A percentile compares a stretch with the other conserved stretches of the same genome.
Evolutionary conservation across 2,888 invertebrate genomes (phyloP).

Genomic region (Cheilosia pagana): DNA sequence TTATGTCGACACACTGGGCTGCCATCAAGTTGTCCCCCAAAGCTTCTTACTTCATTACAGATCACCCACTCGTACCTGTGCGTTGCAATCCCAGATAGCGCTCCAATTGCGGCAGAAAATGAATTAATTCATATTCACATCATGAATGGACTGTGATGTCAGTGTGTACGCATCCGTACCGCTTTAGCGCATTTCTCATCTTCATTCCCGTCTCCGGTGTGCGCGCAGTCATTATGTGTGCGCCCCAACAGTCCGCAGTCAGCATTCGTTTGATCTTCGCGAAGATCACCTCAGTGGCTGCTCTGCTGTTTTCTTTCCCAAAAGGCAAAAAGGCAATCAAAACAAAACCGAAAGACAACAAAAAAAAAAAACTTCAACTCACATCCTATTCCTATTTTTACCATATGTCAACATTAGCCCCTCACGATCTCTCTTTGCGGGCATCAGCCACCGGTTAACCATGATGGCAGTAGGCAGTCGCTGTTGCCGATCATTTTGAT

Average conservation of each 20-base stretch:
- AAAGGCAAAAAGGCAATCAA: slow-evolving; percentile 63
- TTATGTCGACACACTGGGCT: too few species aligned
- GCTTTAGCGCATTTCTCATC: slow-evolving; percentile 30
- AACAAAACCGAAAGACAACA: slow-evolving; percentile 39
- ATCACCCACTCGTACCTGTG: slow-evolving; percentile 48
- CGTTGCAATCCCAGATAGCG: slow-evolving; percentile 26
- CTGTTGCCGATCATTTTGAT: slow-evolving; percentile 72
- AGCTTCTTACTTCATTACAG: slow-evolving; percentile 32
- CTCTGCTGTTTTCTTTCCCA: slow-evolving; percentile 55
- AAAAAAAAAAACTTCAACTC: slow-evolving; percentile 33
- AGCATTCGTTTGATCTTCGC: slow-evolving; percentile 64
- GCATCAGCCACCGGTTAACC: slow-evolving; percentile 66
- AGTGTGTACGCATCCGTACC: slow-evolving; percentile 11
- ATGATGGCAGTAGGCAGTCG: slow-evolving; percentile 61
- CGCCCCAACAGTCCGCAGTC: slow-evolving; percentile 4
- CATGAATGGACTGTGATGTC: slow-evolving; percentile 26
- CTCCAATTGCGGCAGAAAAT: slow-evolving; percentile 9
- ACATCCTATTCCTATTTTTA: slow-evolving; percentile 73
- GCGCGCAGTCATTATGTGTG: slow-evolving; percentile 5
- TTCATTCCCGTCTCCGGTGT: slow-evolving; percentile 3
- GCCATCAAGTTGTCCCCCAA: neutral
- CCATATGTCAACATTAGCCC: slow-evolving; percentile 69
- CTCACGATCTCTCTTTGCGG: slow-evolving; percentile 31
- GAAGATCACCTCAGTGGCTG: slow-evolving; percentile 62
- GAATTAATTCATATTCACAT: slow-evolving; percentile 62